Conservation (phyloP, 23 tunicate genomes). For the Halocynthia roretzi region DNA sequence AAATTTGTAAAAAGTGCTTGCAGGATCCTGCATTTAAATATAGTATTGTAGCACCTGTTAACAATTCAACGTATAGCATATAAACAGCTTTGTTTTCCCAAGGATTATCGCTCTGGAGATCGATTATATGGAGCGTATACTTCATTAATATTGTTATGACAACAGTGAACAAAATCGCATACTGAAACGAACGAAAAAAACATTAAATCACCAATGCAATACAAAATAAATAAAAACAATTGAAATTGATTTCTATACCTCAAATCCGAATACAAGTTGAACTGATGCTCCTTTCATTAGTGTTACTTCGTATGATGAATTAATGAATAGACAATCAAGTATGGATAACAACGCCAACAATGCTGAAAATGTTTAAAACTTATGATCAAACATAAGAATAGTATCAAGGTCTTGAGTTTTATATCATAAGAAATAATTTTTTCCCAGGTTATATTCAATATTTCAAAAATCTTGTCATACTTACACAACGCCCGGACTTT, state of each 20-base stretch:
- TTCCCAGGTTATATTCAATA: neutral
- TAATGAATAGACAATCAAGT: slow-evolving; percentile 60
- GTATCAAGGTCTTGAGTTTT: no score
- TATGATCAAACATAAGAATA: neutral
- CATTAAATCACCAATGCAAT: neutral
- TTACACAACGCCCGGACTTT: slow-evolving; percentile 76
- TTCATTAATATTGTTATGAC: slow-evolving; percentile 68
- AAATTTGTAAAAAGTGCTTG: neutral
- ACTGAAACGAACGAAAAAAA: slow-evolving; percentile 34
- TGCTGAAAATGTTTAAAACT: slow-evolving; percentile 27
- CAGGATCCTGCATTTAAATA: neutral
- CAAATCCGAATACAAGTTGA: slow-evolving; percentile 97
- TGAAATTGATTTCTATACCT: slow-evolving; percentile 28
- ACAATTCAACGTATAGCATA: slow-evolving; percentile 83
- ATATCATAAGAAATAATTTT: neutral
- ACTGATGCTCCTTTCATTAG: slow-evolving; percentile 86
- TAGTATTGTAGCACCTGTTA: slow-evolving; percentile 44
- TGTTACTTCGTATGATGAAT: slow-evolving; percentile 57
- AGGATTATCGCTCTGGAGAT: slow-evolving; percentile 90
- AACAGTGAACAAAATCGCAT: slow-evolving; percentile 81
- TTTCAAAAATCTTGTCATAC: slow-evolving; percentile 1
- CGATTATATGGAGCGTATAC: slow-evolving; percentile 76
- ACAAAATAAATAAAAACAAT: neutral
- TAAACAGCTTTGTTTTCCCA: slow-evolving; percentile 98
- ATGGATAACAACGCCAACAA: slow-evolving; percentile 50